A percentile compares a stretch with the other conserved stretches of the same genome.
Conservation (phyloP, 2,797 vertebrate genomes). For the Hydrocynus forskahlii region DNA sequence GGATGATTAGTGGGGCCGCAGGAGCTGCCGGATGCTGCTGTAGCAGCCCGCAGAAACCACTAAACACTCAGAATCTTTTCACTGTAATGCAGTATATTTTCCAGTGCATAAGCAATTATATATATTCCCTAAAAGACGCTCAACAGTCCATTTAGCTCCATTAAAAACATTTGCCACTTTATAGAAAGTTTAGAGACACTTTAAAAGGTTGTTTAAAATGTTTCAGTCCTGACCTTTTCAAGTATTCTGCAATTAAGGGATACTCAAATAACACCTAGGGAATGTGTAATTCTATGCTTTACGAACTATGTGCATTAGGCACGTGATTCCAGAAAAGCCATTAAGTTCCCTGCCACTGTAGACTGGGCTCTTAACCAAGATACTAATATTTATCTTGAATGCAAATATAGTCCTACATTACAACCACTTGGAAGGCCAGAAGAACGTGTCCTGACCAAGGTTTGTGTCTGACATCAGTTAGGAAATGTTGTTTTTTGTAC, state of each 20-base stretch:
- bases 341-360: neutral
- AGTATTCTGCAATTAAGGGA: neutral
- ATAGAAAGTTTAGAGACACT: neutral
- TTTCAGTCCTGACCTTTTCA: neutral
- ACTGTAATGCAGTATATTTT: neutral
- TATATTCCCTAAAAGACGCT: neutral
- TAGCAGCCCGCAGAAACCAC: neutral
- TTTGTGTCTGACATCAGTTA: neutral
- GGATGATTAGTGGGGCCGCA: conserved; percentile 26
- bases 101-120: conserved; percentile 11
- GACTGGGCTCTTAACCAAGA: neutral
- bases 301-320: neutral
- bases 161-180: neutral
- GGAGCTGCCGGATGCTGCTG: conserved; percentile 23
- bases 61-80: neutral
- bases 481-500: neutral
- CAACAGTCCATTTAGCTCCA: conserved; percentile 19
- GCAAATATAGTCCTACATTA: neutral
- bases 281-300: neutral
- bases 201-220: neutral
- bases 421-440: neutral
- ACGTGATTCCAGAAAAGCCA: conserved; percentile 2
- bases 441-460: neutral
- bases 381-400: neutral
- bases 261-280: neutral